Evolutionary conservation across 2,888 invertebrate genomes (phyloP).

Genomic region (Nebria brevicollis): DNA sequence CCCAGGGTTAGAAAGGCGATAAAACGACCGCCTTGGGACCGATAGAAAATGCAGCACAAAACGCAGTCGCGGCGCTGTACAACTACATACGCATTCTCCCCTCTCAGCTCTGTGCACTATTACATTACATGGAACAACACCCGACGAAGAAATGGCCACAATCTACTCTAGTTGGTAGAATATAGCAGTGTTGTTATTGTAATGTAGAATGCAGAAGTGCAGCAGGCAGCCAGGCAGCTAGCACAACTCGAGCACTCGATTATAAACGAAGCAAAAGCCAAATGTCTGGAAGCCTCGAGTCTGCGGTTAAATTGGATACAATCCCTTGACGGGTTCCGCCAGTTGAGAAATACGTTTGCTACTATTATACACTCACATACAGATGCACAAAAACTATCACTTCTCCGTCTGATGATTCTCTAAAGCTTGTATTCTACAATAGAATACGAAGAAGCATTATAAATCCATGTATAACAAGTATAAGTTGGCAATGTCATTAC

Average conservation of each 20-base stretch:
- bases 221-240: not conserved
- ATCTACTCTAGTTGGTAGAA: not conserved
- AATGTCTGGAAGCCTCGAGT: not conserved
- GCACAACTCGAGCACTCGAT: not conserved
- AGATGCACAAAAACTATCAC: no score
- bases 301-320: constrained; percentile 19
- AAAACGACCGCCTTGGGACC: not conserved
- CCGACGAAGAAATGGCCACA: not conserved
- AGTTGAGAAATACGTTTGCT: not conserved
- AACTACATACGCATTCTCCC: not conserved
- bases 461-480: no score
- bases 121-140: not conserved
- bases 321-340: constrained; percentile 1
- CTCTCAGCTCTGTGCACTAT: not conserved
- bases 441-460: no score
- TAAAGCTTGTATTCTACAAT: no score
- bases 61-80: not conserved
- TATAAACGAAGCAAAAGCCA: constrained; percentile 17
- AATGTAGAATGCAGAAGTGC: not conserved
- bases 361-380: not conserved
- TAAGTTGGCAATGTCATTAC: no score
- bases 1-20: not conserved
- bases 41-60: not conserved
- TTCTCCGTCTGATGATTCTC: no score
- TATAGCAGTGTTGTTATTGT: not conserved